Percentiles rank a stretch among this genome's conserved stretches.
Evolutionary conservation across 2,797 vertebrate genomes (phyloP).

Genomic region (Enoplosus armatus): DNA sequence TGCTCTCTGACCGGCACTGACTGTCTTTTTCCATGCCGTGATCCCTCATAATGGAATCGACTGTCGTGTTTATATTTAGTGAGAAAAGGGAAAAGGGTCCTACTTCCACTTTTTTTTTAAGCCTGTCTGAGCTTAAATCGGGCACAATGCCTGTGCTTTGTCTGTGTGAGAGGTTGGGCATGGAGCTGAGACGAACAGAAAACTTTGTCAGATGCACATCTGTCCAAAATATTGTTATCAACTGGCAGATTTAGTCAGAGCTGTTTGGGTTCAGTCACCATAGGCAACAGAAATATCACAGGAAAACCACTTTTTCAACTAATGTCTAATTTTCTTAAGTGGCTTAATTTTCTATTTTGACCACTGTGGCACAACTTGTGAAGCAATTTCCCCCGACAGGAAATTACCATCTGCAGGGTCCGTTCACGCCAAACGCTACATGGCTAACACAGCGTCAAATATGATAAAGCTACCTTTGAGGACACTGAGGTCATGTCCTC

Average conservation of each 20-base stretch:
- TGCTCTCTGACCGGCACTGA: conserved; percentile 93
- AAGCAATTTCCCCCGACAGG: conserved; percentile 68
- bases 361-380: conserved; percentile 53
- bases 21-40: conserved; percentile 91
- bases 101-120: conserved; percentile 82
- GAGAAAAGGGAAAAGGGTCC: conserved; percentile 74
- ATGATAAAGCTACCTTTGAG: conserved; percentile 17
- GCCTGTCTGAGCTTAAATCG: conserved; percentile 77
- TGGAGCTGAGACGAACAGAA: conserved; percentile 65
- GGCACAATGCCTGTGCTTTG: conserved; percentile 85
- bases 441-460: conserved; percentile 24
- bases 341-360: conserved; percentile 64
- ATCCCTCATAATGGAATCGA: conserved; percentile 92
- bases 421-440: conserved; percentile 21
- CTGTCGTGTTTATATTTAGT: conserved; percentile 95
- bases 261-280: conserved; percentile 72
- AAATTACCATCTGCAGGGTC: conserved; percentile 65
- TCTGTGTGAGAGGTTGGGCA: conserved; percentile 60
- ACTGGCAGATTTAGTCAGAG: conserved; percentile 50
- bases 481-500: conserved; percentile 7
- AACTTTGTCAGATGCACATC: conserved; percentile 66
- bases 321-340: conserved; percentile 58
- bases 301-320: conserved; percentile 34
- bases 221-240: conserved; percentile 71
- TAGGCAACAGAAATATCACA: conserved; percentile 69